Evolutionary conservation across 2,888 invertebrate genomes (phyloP).

Genomic region (Holacanthella duospinosa): DNA sequence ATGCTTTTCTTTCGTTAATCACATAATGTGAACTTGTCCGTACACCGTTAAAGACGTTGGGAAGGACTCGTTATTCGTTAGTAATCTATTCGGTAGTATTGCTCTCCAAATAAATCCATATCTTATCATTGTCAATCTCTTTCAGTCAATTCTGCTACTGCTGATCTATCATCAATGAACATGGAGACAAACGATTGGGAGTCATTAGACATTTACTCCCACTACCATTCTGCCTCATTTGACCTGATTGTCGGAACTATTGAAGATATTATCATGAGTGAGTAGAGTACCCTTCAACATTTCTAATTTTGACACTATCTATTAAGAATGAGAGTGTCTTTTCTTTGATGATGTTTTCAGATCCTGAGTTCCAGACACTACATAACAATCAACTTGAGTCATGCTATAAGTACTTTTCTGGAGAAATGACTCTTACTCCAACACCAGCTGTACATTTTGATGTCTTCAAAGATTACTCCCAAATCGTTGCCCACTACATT

Average conservation of each 20-base stretch:
- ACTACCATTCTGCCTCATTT: not conserved
- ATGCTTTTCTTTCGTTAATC: no score
- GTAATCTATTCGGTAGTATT: no score
- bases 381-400: not conserved
- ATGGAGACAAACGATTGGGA: constrained; percentile 2
- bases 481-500: not conserved
- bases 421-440: not conserved
- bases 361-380: not conserved
- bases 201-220: not conserved
- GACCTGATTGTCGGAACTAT: not conserved
- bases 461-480: not conserved
- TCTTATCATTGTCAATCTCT: no score
- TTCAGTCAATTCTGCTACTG: constrained; percentile 1
- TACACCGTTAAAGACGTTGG: no score
- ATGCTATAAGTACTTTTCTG: not conserved
- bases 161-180: not conserved
- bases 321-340: not conserved
- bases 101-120: no score
- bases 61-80: no score
- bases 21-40: no score
- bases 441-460: not conserved
- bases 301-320: no score
- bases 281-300: no score
- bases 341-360: not conserved
- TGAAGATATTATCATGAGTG: constrained; percentile 1